A percentile compares a stretch with the other conserved stretches of the same genome.
Evolutionary conservation across 2,888 invertebrate genomes (phyloP).

Genomic region (Idaea aversata): DNA sequence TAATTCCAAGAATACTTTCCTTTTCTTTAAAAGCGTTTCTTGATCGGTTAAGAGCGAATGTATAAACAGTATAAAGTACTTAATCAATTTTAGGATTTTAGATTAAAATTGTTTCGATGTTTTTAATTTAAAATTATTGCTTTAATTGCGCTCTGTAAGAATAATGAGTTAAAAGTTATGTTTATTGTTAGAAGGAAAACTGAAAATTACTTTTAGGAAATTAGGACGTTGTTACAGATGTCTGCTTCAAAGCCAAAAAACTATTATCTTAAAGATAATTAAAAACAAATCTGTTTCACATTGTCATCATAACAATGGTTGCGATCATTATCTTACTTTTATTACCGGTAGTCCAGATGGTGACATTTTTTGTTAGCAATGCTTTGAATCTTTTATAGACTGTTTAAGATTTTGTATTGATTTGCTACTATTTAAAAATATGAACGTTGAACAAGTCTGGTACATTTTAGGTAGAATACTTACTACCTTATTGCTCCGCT

Average conservation of each 20-base stretch:
- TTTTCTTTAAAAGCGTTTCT: constrained; percentile 26
- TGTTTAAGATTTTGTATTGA: constrained; percentile 3
- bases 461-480: too few species aligned
- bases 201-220: not conserved
- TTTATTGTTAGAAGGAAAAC: not conserved
- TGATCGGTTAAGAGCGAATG: constrained; percentile 23
- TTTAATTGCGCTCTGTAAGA: too few species aligned
- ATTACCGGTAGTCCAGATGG: constrained; percentile 60
- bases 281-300: constrained; percentile 23
- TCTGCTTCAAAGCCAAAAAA: not conserved
- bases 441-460: too few species aligned
- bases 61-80: constrained; percentile 24
- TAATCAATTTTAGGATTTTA: constrained; percentile 8
- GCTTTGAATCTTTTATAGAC: constrained; percentile 7
- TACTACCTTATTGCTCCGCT: too few species aligned
- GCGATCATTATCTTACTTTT: constrained; percentile 53
- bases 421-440: not conserved
- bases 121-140: not conserved
- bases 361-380: constrained; percentile 36
- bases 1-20: constrained; percentile 50
- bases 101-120: not conserved
- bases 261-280: not conserved
- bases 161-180: not conserved
- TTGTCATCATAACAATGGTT: constrained; percentile 59
- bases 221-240: not conserved